phyloP scores from a whole-genome alignment of 2,888 invertebrate genomes.

The Megaustenia siamemsis region DNA sequence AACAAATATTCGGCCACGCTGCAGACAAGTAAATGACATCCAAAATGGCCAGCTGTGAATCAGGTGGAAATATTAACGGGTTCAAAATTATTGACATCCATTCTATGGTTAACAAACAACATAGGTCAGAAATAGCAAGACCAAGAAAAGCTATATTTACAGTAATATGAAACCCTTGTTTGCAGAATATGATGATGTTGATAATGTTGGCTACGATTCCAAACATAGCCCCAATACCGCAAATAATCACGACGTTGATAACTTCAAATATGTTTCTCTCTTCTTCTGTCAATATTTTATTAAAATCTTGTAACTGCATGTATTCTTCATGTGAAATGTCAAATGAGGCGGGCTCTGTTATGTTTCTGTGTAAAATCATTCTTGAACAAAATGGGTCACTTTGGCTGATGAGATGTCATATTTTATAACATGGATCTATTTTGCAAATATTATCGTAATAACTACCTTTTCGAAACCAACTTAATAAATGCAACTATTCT shows the following conservation, averaged over 20 bases:
- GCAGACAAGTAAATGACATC: background rate
- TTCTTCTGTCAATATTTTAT: background rate
- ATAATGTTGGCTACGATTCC: slow-evolving; percentile 1
- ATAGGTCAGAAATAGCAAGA: slow-evolving; percentile 14
- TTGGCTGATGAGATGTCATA: no score
- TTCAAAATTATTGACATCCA: background rate
- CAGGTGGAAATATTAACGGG: background rate
- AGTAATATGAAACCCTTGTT: slow-evolving; percentile 13
- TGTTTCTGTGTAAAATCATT: no score
- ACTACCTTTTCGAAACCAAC: no score
- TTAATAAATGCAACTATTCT: no score
- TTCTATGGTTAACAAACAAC: background rate
- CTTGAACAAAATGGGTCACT: no score
- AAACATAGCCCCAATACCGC: background rate
- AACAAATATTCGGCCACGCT: no score
- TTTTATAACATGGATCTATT: no score
- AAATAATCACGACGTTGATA: background rate
- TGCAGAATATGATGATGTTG: slow-evolving; percentile 12
- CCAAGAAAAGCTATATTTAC: slow-evolving; percentile 17
- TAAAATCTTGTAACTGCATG: no score
- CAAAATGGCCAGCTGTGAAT: background rate
- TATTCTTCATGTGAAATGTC: no score
- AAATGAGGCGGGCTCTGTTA: no score
- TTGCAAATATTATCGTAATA: no score
- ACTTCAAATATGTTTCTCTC: slow-evolving; percentile 10